phyloP scores from a whole-genome alignment of 2,797 vertebrate genomes.

The Galagoides demidoff region DNA sequence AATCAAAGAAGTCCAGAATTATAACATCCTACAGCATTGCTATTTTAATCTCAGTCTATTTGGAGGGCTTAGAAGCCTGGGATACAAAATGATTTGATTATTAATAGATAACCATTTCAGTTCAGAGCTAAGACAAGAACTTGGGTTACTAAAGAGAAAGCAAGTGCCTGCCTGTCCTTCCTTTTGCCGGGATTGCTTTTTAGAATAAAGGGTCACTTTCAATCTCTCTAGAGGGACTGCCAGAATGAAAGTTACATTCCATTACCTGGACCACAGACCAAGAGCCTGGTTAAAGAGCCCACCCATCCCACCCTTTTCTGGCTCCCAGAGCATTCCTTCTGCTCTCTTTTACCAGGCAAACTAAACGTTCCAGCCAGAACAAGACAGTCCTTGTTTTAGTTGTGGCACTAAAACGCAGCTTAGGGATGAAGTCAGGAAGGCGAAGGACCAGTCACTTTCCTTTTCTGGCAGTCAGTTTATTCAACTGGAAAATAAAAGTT shows the following conservation, averaged over 20 bases:
- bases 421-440: neutral
- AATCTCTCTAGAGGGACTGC: neutral
- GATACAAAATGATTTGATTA: neutral
- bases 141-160: neutral
- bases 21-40: neutral
- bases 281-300: neutral
- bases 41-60: neutral
- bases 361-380: neutral
- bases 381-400: neutral
- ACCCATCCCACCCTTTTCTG: neutral
- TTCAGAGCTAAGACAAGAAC: neutral
- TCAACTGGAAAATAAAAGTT: neutral
- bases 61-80: neutral
- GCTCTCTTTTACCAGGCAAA: neutral
- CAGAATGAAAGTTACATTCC: constrained; percentile 26
- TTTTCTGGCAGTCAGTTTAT: constrained; percentile 25
- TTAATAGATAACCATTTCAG: neutral
- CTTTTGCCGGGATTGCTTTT: neutral
- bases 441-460: neutral
- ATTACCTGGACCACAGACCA: neutral
- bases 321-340: neutral
- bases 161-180: neutral
- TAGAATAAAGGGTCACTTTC: neutral
- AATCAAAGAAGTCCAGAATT: neutral
- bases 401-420: neutral